Evolutionary conservation across 2,888 invertebrate genomes (phyloP), one percentile per base, ranked within the genome.

Genomic region (Watsonalla binaria): DNA sequence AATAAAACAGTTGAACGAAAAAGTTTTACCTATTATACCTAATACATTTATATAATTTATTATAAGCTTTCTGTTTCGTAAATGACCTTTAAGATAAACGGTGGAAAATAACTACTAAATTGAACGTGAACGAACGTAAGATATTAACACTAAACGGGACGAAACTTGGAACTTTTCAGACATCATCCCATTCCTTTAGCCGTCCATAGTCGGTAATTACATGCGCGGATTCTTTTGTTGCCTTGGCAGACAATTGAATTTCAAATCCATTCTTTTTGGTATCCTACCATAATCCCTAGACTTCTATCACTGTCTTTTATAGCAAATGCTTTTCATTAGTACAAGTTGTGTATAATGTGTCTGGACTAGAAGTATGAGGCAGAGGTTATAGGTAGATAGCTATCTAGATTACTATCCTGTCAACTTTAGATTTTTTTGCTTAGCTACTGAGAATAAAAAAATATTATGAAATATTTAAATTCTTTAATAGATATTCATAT

Each of bases 81-180:
- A 49, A 49, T 37, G 14, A 37, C 39, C 15, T 15, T 9, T 8
- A 33, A 24, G 56, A 60, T 55, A 55, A 59, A 58, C 58, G 56
- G 53, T 24, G 62, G 64, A 59, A 66, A 63, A 62, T 62, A 64
- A 54, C 55, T 61, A 66, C n/a, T n/a, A 59, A 70, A 74, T 74
- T 70, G 65, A 78, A 72, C 68, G 63, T 65, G 63, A 64, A 69
- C 62, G n/a, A n/a, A n/a, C n/a, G n/a, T 64, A 65, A 56, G 54
- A 60, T 65, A 66, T 70, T 69, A 68, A 65, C 65, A 60, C 56
- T 62, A 60, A 65, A 65, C 62, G 68, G 65, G 59, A 69, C 63
- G 62, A 72, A 70, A 70, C 59, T 59, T 57, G 59, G 66, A 85
- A 87, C 73, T 85, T 84, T 80, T 76, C 84, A 85, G 84, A 86